Percentiles rank a stretch among this genome's conserved stretches.
Evolutionary conservation across 2,797 vertebrate species (phyloP).

Genomic region (Merluccius polli): DNA sequence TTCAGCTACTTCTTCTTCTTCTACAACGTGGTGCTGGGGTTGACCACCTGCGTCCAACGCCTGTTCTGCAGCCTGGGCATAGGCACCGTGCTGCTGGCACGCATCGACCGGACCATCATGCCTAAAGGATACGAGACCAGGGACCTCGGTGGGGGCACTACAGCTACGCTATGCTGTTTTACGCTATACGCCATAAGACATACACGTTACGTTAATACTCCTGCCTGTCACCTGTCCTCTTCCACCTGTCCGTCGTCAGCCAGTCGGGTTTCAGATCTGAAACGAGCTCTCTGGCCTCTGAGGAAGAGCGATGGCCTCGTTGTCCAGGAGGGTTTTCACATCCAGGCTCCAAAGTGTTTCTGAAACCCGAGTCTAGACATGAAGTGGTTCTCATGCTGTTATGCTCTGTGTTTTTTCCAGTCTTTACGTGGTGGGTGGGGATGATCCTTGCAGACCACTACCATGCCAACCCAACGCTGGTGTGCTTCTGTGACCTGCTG

Average conservation of each 20-base stretch:
- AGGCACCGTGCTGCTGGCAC: slow-evolving; percentile 84
- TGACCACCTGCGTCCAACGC: slow-evolving; percentile 79
- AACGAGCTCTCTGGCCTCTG: neutral
- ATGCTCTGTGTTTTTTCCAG: slow-evolving; percentile 58
- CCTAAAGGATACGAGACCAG: slow-evolving; percentile 82
- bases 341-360: no score
- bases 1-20: slow-evolving; percentile 95
- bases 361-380: neutral
- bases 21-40: slow-evolving; percentile 87
- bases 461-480: slow-evolving; percentile 83
- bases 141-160: slow-evolving; percentile 74
- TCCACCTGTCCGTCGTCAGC: neutral
- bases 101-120: slow-evolving; percentile 88
- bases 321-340: neutral
- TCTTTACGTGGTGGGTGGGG: slow-evolving; percentile 83
- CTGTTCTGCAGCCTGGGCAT: slow-evolving; percentile 74
- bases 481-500: slow-evolving; percentile 84
- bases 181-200: no score
- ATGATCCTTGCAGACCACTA: slow-evolving; percentile 90
- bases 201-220: no score
- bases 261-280: neutral
- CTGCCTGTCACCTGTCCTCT: no score
- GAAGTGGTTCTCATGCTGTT: slow-evolving; percentile 1
- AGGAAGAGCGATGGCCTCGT: neutral
- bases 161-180: no score